Percentiles rank a stretch among this genome's conserved stretches.
These are phyloP conservation scores for Metalampra italica DNA, from an alignment of 2,888 invertebrate species.

Conservation along the genomic window DNA sequence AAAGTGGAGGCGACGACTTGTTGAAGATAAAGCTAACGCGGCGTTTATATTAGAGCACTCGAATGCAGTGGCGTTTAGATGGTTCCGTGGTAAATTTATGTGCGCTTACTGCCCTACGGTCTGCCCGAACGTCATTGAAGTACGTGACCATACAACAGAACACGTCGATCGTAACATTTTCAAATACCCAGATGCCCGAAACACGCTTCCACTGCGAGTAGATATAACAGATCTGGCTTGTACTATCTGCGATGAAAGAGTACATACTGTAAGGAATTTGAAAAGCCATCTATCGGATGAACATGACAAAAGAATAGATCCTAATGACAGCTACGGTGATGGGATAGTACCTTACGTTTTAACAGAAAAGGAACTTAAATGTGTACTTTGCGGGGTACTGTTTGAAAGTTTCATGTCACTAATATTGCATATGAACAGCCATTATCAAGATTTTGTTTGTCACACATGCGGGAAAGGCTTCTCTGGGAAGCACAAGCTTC, in stretches of 20 bases:
- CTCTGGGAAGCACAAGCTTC: slow-evolving; percentile 54
- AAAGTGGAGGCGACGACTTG: slow-evolving; percentile 11
- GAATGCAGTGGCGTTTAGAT: slow-evolving; percentile 53
- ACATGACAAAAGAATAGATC: slow-evolving; percentile 26
- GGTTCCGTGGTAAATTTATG: slow-evolving; percentile 50
- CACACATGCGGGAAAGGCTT: slow-evolving; percentile 67
- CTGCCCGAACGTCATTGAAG: slow-evolving; percentile 30
- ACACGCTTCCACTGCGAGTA: slow-evolving; percentile 47
- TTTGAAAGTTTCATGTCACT: slow-evolving; percentile 45
- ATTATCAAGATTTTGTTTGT: slow-evolving; percentile 62
- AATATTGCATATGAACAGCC: slow-evolving; percentile 60
- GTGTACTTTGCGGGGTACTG: slow-evolving; percentile 36
- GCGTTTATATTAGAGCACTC: slow-evolving; percentile 47
- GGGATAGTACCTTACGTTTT: slow-evolving; percentile 52
- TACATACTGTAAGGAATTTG: slow-evolving; percentile 28
- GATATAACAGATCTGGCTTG: slow-evolving; percentile 50
- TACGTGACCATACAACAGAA: slow-evolving; percentile 36
- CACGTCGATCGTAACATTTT: slow-evolving; percentile 44
- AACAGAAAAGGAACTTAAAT: slow-evolving; percentile 39
- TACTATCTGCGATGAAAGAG: slow-evolving; percentile 29
- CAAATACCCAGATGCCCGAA: slow-evolving; percentile 33
- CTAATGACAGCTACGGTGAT: slow-evolving; percentile 23
- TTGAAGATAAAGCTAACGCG: slow-evolving; percentile 48
- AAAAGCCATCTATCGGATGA: slow-evolving; percentile 38
- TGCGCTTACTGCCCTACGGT: slow-evolving; percentile 48